phyloP scores from a whole-genome alignment of 2,113 vertebrate genomes.

The Acanthisitta chloris region DNA sequence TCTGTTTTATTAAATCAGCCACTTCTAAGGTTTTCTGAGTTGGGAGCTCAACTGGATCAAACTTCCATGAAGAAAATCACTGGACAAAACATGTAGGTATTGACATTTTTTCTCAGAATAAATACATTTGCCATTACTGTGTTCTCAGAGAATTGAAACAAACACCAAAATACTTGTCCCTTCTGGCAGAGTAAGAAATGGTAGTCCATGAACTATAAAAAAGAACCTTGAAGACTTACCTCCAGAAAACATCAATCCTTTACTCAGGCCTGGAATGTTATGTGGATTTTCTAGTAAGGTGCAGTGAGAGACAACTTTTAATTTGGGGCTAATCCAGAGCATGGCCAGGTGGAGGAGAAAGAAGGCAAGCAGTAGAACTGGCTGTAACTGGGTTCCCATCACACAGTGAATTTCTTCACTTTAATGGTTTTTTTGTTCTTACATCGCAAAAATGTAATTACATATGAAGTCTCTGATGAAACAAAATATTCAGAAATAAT shows the following conservation, averaged over 20 bases:
- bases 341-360: neutral
- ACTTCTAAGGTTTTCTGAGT: neutral
- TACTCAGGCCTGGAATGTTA: neutral
- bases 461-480: neutral
- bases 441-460: neutral
- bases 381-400: neutral
- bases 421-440: neutral
- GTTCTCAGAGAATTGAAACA: neutral
- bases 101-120: neutral
- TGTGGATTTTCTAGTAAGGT: neutral
- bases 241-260: neutral
- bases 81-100: neutral
- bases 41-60: neutral
- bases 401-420: neutral
- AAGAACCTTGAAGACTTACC: neutral
- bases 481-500: neutral
- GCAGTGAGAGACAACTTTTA: neutral
- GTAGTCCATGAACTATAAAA: neutral
- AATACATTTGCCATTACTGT: neutral
- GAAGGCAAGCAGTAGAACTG: neutral
- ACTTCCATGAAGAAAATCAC: neutral
- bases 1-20: neutral
- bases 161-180: neutral
- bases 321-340: neutral
- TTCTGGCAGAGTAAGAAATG: neutral